Evolutionary conservation across 1,140 invertebrate genomes (phyloP), one percentile per base, ranked within the genome.

Genomic region (Atta texana): DNA sequence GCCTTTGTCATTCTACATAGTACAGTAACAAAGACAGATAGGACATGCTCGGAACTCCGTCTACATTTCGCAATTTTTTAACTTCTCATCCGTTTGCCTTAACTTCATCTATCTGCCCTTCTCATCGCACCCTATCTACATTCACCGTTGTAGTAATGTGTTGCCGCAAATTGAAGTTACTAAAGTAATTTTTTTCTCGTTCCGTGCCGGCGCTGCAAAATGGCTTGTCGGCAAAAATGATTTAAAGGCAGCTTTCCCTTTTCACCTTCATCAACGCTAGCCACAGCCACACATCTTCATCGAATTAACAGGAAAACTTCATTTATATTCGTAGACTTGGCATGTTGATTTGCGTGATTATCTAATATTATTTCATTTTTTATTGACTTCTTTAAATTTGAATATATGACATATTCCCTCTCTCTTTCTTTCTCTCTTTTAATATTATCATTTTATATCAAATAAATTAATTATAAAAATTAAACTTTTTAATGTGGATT

Each of bases 161-260:
- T 84, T 74, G 69, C 80, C 80, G 69, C 69, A 84, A 84, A 84
- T 84, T 84, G 80, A 74, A 84, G 55, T 84, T 84, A 57, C 80
- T 44, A 51, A 75, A 84, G 80, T 84, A 84, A 82, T 74, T 75
- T 84, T 75, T 61, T 82, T 84, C 61, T 39, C 34, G 21, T 84
- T 75, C 39, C 69, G 53, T 14, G 57, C 55, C 39, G 24, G 39
- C 39, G 53, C 31, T 59, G 68, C 24, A 49, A 44, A 84, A 84
- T 84, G n/a, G 69, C 55, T 84, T 51, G 80, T 75, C 80, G 80
- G 28, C 69, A 44, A 61, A 84, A 84, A 84, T 84, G 57, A 84
- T 84, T 75, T 84, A 84, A 53, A 75, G 55, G 69, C 68, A 59
- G 68, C 80, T 84, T 84, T 75, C 80, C 69, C 69, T 84, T 74